Evolutionary conservation across 2,797 vertebrate genomes (phyloP).

Genomic region (Sebastes paucispinis): DNA sequence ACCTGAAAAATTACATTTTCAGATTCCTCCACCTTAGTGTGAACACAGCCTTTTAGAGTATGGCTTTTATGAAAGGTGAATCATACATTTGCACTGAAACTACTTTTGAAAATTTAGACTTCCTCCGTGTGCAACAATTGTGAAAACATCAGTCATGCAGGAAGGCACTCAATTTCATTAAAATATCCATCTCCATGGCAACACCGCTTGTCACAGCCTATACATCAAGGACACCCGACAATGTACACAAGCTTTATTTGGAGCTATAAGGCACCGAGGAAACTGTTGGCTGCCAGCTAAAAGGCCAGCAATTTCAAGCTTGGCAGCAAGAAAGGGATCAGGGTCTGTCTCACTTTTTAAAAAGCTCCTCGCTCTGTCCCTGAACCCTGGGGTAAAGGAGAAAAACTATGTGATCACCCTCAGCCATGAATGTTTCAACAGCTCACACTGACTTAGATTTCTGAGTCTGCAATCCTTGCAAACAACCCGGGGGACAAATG

Average conservation of each 20-base stretch:
- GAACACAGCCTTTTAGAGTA: not conserved
- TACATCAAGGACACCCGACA: conserved; percentile 27
- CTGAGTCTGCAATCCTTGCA: conserved; percentile 34
- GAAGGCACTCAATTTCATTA: conserved; percentile 20
- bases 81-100: not conserved
- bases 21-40: not conserved
- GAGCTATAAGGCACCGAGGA: not conserved
- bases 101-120: not conserved
- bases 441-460: conserved; percentile 48
- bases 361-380: conserved; percentile 16
- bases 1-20: too few relatives aligned
- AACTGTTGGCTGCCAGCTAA: conserved; percentile 11
- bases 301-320: conserved; percentile 22
- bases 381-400: conserved; percentile 48
- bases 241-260: conserved; percentile 27
- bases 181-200: conserved; percentile 44
- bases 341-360: conserved; percentile 26
- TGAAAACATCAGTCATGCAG: conserved; percentile 15
- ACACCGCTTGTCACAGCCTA: conserved; percentile 8
- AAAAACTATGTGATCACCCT: conserved; percentile 39
- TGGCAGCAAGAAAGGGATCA: conserved; percentile 8
- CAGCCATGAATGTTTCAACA: conserved; percentile 68
- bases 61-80: not conserved
- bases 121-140: not conserved
- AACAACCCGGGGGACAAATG: conserved; percentile 34